Evolutionary conservation across 2,113 vertebrate species (phyloP), one percentile per base, ranked within the genome.

Genomic region (Aramus guarauna): DNA sequence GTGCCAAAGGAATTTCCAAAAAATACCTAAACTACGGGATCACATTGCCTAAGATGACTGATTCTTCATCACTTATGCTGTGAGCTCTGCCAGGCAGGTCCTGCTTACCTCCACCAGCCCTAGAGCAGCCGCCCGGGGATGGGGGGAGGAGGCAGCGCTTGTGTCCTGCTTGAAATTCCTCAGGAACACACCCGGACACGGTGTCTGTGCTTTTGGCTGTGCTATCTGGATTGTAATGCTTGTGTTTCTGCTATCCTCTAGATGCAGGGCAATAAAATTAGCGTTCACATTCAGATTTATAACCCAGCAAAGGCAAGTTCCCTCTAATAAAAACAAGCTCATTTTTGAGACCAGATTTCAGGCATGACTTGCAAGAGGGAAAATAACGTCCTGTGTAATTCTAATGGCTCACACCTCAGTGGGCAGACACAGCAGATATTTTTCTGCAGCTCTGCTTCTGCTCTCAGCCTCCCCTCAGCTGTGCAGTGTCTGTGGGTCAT

Each of bases 201-300:
- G 73, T 72, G 79, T 34, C 72, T 86, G 72, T 34, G 53, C 45
- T 92, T 69, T 81, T 91, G 96, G 91, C 52, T 2, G 0, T 32
- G 76, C 34, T 94, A 50, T 53, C 66, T 90, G 73, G 86, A 50
- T 43, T 55, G 92, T 75, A 85, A 73, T 39, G 62, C 47, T 93
- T 56, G 69, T 63, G 77, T 58, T 92, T 62, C 89, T 97, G 69
- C 66, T 94, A 43, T 94, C 80, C 83, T 92, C 80, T 96, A 81
- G 71, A 91, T 68, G 71, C 78, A 92, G 78, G 66, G 80, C 76
- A 92, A 91, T 97, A 96, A 96, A 97, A 94, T 97, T 78, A 97
- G 73, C 90, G 75, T 97, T 80, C 80, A 39, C 48, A 32, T 94
- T 69, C 66, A 68, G 94, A 97, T 96, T 94, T 94, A 96, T 69